phyloP scores from a whole-genome alignment of 2,888 invertebrate genomes.

The Eristalis pertinax region DNA sequence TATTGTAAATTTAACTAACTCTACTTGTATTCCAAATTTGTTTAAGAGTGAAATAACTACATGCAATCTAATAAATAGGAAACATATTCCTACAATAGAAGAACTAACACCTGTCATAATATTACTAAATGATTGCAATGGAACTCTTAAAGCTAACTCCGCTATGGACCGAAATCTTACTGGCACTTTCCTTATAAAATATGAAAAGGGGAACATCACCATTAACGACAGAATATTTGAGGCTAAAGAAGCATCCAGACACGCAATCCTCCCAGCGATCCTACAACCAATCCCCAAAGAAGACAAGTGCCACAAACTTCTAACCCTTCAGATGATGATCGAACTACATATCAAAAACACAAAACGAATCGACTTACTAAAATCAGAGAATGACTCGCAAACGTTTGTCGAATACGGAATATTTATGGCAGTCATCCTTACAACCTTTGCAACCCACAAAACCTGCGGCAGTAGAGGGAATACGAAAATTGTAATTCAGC shows the following conservation, averaged over 20 bases:
- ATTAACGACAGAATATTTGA: slow-evolving; percentile 27
- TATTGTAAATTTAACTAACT: slow-evolving; percentile 14
- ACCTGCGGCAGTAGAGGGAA: too few species aligned
- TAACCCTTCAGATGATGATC: slow-evolving; percentile 12
- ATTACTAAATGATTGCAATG: slow-evolving; percentile 17
- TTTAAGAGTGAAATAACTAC: slow-evolving; percentile 10
- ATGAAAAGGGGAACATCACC: slow-evolving; percentile 19
- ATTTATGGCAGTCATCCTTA: too few species aligned
- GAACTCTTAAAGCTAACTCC: slow-evolving; percentile 17
- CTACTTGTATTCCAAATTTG: slow-evolving; percentile 2
- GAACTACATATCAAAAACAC: slow-evolving; percentile 21
- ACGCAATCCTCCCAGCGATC: neutral
- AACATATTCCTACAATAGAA: neutral
- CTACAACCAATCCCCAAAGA: neutral
- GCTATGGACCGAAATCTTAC: slow-evolving; percentile 8
- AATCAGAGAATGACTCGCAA: neutral
- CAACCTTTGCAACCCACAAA: too few species aligned
- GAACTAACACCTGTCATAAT: slow-evolving; percentile 33
- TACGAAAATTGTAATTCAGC: too few species aligned
- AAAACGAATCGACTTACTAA: slow-evolving; percentile 3
- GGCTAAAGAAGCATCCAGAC: neutral
- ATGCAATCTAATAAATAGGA: neutral
- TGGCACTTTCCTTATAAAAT: slow-evolving; percentile 26
- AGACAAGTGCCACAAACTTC: neutral
- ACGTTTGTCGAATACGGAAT: too few species aligned